Evolutionary conservation across 2,888 invertebrate species (phyloP), one percentile per base, ranked within the genome.

Genomic region (Lacanobia oleracea): DNA sequence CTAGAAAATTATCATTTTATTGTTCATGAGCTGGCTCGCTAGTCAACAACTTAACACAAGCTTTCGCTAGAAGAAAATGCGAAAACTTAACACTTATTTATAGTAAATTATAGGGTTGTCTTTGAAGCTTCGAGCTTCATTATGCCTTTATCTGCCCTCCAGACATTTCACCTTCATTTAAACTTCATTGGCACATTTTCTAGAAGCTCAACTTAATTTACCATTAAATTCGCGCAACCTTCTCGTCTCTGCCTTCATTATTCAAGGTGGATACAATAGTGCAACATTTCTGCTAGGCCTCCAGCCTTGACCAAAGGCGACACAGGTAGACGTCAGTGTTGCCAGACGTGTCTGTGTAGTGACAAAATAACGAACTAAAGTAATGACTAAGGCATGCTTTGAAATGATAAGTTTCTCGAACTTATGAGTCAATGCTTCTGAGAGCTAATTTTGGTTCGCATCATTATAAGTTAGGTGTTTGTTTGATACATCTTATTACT

Each of bases 1-100:
- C 79, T 84, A 86, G 79, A 77, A 81, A 72, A 63, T 53, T 66
- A 63, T 57, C 21, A 63, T 73, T 82, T 68, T 63, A 78, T 56
- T 67, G 59, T 59, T 73, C 51, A 54, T 33, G 9, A 64, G 54
- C n/a, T 51, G 40, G 63, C 50, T 50, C 18, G n/a, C 50, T 48
- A 21, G 4, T 54, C 12, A 45, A 10, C 68, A 23, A 56, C 21
- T 68, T 12, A 27, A 27, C 37, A 51, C 16, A 23, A 14, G 40
- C n/a, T 61, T 70, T 56, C 8, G 9, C 16, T 16, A 12, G 4
- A 48, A 59, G 37, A 43, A 23, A 48, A 54, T 18, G 27, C 5
- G 33, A 60, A 56, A 77, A 50, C 16, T 23, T 48, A 27, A 21
- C 12, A 50, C 43, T 9, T 43, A 33, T 40, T 18, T 43, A 14